A percentile compares a stretch with the other conserved stretches of the same genome.
Evolutionary conservation across 2,888 invertebrate genomes (phyloP).

Genomic region (Drosophila affinis): DNA sequence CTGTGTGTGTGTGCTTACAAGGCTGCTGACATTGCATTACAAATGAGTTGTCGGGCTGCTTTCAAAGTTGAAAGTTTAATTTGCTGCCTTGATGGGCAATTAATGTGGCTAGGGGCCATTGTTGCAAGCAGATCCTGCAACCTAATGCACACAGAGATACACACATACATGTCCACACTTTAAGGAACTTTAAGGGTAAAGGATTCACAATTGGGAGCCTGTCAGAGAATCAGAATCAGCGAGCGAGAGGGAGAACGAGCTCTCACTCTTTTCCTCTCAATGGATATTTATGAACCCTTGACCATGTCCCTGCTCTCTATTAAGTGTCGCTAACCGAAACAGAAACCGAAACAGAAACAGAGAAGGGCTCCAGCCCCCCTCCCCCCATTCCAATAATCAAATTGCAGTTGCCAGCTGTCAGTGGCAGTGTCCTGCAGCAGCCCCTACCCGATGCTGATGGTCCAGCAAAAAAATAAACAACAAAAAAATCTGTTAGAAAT

Average conservation of each 20-base stretch:
- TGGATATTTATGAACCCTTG: conserved; percentile 47
- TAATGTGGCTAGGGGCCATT: conserved; percentile 33
- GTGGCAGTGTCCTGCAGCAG: conserved; percentile 19
- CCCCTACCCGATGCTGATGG: conserved; percentile 12
- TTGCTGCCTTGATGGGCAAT: conserved; percentile 33
- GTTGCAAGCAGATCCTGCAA: not conserved
- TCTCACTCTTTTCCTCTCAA: conserved; percentile 4
- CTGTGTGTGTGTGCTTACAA: conserved; percentile 12
- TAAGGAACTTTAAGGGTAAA: not conserved
- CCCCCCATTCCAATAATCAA: conserved; percentile 57
- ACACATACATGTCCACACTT: conserved; percentile 7
- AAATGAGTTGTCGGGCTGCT: conserved; percentile 43
- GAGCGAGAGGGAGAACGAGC: too few species aligned
- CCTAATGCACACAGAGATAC: too few species aligned
- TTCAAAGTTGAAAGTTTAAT: conserved; percentile 35
- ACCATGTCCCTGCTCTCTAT: conserved; percentile 39
- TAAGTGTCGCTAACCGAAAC: conserved; percentile 24
- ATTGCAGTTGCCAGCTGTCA: conserved; percentile 72
- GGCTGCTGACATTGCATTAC: conserved; percentile 54
- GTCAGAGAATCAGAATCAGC: too few species aligned
- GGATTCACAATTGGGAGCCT: too few species aligned
- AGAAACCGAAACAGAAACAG: not conserved
- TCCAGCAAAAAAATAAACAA: conserved; percentile 11
- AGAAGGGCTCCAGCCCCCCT: too few species aligned
- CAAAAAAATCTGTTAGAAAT: conserved; percentile 73